Percentiles rank a stretch among this genome's conserved stretches.
phyloP scores from a whole-genome alignment of 1,140 invertebrate species.

The Camponotus floridanus region DNA sequence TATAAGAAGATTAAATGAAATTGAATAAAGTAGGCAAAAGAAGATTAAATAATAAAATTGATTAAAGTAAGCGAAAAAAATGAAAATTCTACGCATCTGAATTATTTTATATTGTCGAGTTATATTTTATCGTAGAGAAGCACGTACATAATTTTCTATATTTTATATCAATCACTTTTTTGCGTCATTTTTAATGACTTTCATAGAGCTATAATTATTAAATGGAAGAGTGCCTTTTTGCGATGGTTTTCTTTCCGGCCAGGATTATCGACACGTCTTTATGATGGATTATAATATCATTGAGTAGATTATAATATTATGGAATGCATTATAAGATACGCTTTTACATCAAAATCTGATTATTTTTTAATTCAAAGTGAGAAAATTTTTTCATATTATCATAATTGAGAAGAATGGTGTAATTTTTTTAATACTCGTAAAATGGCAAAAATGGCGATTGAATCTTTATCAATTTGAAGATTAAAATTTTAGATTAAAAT shows the following conservation, averaged over 20 bases:
- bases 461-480: background rate
- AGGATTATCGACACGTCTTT: conserved; percentile 23
- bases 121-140: conserved; percentile 23
- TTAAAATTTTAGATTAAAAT: background rate
- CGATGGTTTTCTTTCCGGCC: conserved; percentile 30
- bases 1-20: background rate
- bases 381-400: background rate
- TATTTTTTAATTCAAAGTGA: background rate
- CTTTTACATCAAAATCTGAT: conserved; percentile 12
- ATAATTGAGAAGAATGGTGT: background rate
- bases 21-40: background rate
- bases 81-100: background rate
- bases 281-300: conserved; percentile 7
- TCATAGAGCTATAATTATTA: conserved; percentile 1
- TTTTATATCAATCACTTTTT: conserved; percentile 16
- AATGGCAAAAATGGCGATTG: background rate
- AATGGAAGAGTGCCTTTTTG: conserved; percentile 7
- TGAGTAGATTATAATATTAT: background rate
- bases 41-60: background rate
- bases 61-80: too few species aligned
- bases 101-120: conserved; percentile 15
- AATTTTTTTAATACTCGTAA: background rate
- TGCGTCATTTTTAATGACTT: background rate
- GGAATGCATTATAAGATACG: background rate
- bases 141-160: background rate